Percentiles rank a stretch among this genome's conserved stretches.
These are phyloP conservation scores for Tipula unca DNA, from an alignment of 2,888 invertebrate species.

Conservation along the genomic window DNA sequence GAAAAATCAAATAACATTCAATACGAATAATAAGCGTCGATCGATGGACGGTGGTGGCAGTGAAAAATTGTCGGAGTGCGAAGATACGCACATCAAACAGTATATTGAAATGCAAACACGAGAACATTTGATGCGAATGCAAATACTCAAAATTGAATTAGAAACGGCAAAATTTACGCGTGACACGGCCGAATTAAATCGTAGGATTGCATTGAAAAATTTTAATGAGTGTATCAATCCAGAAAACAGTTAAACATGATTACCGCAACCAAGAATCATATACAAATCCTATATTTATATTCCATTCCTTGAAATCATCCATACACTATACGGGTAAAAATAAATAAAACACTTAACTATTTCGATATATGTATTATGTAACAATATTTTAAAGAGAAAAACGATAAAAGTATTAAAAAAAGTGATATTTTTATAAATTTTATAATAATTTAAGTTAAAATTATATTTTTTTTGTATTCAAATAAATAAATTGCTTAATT, in stretches of 20 bases:
- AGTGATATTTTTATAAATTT: neutral
- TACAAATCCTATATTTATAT: neutral
- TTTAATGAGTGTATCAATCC: slow-evolving; percentile 38
- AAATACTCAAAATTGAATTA: slow-evolving; percentile 41
- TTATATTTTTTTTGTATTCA: neutral
- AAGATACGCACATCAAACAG: slow-evolving; percentile 19
- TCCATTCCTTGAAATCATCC: neutral
- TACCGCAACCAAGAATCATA: neutral
- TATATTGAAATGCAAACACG: slow-evolving; percentile 41
- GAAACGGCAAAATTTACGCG: slow-evolving; percentile 43
- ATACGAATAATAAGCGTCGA: slow-evolving; percentile 32
- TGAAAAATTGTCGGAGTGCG: slow-evolving; percentile 29
- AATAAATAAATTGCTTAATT: neutral
- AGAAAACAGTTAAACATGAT: neutral
- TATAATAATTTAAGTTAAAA: neutral
- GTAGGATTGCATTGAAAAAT: slow-evolving; percentile 52
- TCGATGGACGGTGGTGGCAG: slow-evolving; percentile 30
- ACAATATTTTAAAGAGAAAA: neutral
- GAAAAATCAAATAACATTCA: slow-evolving; percentile 27
- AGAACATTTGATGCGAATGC: slow-evolving; percentile 42
- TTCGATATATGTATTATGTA: neutral
- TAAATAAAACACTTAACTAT: neutral
- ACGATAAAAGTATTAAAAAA: neutral
- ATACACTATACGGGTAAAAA: neutral
- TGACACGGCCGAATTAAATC: slow-evolving; percentile 53